Percentiles rank a stretch among this genome's conserved stretches.
These are phyloP conservation scores for Ciconia boyciana DNA, from an alignment of 2,113 vertebrate species.

Conservation along the genomic window DNA sequence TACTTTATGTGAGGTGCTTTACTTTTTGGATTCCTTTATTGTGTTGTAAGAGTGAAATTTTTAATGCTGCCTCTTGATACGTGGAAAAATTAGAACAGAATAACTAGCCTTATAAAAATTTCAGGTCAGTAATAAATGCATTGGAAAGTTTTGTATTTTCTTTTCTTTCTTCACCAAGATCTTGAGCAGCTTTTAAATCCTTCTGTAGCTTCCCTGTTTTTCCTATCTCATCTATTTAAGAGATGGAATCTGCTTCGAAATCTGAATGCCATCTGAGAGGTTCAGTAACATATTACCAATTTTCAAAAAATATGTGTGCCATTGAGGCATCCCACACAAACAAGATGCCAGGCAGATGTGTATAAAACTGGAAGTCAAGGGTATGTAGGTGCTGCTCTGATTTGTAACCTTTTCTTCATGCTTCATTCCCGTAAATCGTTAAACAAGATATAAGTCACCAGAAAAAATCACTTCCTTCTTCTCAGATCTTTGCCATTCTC, in stretches of 20 bases:
- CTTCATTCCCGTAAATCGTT: neutral
- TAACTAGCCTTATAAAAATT: slow-evolving; percentile 56
- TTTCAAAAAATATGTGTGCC: neutral
- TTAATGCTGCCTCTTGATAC: slow-evolving; percentile 9
- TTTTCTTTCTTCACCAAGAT: neutral
- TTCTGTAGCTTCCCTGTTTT: neutral
- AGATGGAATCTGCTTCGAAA: neutral
- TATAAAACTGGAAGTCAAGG: neutral
- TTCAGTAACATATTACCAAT: neutral
- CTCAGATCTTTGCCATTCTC: neutral
- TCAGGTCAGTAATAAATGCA: neutral
- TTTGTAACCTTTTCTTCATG: neutral
- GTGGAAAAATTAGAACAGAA: slow-evolving; percentile 31
- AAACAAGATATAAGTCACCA: neutral
- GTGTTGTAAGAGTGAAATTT: slow-evolving; percentile 43
- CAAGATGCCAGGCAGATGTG: neutral
- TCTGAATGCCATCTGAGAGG: neutral
- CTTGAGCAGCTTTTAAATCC: neutral
- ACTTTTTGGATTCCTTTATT: slow-evolving; percentile 5
- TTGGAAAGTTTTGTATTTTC: neutral
- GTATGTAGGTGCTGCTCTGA: neutral
- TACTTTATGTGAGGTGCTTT: neutral
- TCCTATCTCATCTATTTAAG: neutral
- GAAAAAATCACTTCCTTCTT: neutral
- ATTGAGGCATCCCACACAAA: neutral